Conservation (phyloP, 2,113 vertebrate species). For the Dascyllus trimaculatus region DNA sequence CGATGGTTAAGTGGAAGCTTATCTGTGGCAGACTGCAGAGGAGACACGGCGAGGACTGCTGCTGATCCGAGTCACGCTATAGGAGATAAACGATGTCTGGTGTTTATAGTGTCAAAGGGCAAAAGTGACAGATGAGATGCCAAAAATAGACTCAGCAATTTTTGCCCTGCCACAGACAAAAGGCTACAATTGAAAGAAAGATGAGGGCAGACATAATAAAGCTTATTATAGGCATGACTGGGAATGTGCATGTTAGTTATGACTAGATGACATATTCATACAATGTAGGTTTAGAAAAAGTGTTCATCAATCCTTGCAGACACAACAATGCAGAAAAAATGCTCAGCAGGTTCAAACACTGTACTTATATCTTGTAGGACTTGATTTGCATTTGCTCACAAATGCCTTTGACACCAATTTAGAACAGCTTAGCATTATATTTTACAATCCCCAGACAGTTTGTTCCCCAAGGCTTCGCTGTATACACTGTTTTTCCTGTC, state of each 20-base stretch:
- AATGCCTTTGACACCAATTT: constrained; percentile 15
- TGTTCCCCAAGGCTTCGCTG: constrained; percentile 5
- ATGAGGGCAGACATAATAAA: constrained; percentile 60
- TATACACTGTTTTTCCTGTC: constrained; percentile 16
- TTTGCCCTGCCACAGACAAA: constrained; percentile 11
- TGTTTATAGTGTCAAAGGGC: constrained; percentile 53
- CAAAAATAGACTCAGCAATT: constrained; percentile 50
- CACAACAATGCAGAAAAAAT: constrained; percentile 23
- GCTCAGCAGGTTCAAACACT: constrained; percentile 1
- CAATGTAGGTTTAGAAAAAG: neutral
- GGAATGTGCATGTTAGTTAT: neutral
- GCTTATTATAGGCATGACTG: neutral
- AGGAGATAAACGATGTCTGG: constrained; percentile 44
- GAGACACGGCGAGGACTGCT: constrained; percentile 26
- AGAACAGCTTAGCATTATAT: neutral
- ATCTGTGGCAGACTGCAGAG: constrained; percentile 49
- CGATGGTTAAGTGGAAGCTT: constrained; percentile 14
- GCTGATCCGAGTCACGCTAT: constrained; percentile 31
- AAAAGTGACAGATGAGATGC: constrained; percentile 46
- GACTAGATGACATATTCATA: constrained; percentile 16
- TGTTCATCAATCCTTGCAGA: constrained; percentile 33
- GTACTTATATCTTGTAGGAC: neutral
- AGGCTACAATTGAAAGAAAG: constrained; percentile 22
- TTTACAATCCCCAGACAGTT: constrained; percentile 44
- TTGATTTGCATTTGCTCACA: neutral